Conservation (phyloP, 2,797 vertebrate species). For the Aphelocoma californica region DNA sequence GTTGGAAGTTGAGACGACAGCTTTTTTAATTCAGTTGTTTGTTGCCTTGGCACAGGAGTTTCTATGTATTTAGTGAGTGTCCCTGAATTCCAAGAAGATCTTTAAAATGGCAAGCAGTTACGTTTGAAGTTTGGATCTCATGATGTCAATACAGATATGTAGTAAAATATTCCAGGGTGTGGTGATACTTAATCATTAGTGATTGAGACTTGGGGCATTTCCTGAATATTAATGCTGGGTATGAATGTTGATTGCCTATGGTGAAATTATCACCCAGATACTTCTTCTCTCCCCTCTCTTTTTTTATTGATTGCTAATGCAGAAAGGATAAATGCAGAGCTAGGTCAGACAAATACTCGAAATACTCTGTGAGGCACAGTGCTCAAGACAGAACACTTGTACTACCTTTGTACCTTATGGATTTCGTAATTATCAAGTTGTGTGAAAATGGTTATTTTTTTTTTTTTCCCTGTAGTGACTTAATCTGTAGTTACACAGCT, state of each 20-base stretch:
- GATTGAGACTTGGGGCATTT: slow-evolving; percentile 58
- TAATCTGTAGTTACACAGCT: not conserved
- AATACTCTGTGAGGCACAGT: not conserved
- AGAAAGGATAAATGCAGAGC: not conserved
- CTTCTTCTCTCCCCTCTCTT: not conserved
- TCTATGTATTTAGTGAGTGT: not conserved
- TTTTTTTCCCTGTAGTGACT: not conserved
- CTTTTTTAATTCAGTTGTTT: not conserved
- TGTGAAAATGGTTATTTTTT: not conserved
- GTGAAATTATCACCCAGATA: slow-evolving; percentile 3
- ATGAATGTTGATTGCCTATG: slow-evolving; percentile 21
- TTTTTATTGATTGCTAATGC: not conserved
- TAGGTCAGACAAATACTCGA: not conserved
- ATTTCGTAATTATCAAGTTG: not conserved
- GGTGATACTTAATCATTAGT: slow-evolving; percentile 55
- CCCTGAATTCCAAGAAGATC: not conserved
- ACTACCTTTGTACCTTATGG: not conserved
- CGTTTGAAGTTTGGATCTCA: slow-evolving; percentile 48
- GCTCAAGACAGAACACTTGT: not conserved
- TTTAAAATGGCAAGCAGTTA: slow-evolving; percentile 7
- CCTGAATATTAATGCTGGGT: slow-evolving; percentile 57
- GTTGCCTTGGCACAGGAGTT: not conserved
- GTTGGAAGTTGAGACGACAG: not conserved
- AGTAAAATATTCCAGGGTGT: slow-evolving; percentile 53
- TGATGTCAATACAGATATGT: slow-evolving; percentile 50